A percentile compares a stretch with the other conserved stretches of the same genome.
These are phyloP conservation scores for Drosophila borborema DNA, from an alignment of 2,888 invertebrate genomes.

Conservation along the genomic window DNA sequence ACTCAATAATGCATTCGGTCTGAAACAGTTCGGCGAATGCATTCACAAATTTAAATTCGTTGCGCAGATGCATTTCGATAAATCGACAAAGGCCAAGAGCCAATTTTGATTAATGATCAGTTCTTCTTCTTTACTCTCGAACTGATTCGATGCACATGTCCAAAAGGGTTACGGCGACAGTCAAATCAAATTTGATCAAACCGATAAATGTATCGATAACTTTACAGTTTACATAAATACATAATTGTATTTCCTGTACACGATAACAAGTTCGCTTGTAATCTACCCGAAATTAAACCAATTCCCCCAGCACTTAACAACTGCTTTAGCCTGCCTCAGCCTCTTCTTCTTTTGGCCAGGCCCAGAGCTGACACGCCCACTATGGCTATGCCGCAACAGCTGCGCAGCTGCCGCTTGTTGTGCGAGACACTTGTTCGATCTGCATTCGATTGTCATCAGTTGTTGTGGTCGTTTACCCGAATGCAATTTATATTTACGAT, in stretches of 20 bases:
- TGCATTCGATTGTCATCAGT: conserved; percentile 36
- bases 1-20: conserved; percentile 43
- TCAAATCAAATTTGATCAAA: background rate
- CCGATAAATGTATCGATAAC: background rate
- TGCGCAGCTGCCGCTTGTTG: conserved; percentile 28
- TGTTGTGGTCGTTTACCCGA: conserved; percentile 22
- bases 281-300: background rate
- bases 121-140: conserved; percentile 6
- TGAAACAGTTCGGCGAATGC: background rate
- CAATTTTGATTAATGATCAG: conserved; percentile 49
- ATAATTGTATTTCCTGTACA: no score
- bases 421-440: conserved; percentile 43
- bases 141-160: conserved; percentile 20
- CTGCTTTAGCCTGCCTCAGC: background rate
- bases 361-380: conserved; percentile 24
- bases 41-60: conserved; percentile 31
- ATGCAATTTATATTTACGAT: conserved; percentile 49
- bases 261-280: background rate
- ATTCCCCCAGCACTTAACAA: background rate
- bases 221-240: no score
- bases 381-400: conserved; percentile 23
- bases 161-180: background rate
- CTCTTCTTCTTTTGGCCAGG: background rate
- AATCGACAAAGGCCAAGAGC: conserved; percentile 30
- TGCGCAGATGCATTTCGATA: conserved; percentile 57